phyloP scores from a whole-genome alignment of 2,113 vertebrate genomes.

The Salminus brasiliensis region DNA sequence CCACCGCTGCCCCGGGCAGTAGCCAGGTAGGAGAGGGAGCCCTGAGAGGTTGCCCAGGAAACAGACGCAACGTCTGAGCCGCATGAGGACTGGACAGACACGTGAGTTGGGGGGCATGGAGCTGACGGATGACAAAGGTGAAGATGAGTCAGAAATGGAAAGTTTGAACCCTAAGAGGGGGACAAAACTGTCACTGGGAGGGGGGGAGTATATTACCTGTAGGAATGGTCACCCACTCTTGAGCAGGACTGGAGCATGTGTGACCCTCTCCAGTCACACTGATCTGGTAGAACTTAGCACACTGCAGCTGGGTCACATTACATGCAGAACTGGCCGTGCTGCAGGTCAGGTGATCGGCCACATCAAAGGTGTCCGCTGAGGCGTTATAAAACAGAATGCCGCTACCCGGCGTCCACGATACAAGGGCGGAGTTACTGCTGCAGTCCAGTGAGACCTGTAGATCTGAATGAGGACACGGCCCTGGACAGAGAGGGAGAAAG shows the following conservation, averaged over 20 bases:
- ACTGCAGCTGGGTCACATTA: slow-evolving; percentile 66
- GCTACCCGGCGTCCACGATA: slow-evolving; percentile 70
- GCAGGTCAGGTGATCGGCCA: slow-evolving; percentile 48
- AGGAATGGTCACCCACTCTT: slow-evolving; percentile 47
- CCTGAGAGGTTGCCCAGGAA: slow-evolving; percentile 69
- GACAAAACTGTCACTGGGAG: no score
- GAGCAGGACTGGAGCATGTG: slow-evolving; percentile 60
- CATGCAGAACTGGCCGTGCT: slow-evolving; percentile 63
- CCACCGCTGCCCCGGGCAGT: slow-evolving; percentile 61
- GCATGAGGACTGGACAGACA: slow-evolving; percentile 66
- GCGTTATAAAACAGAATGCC: slow-evolving; percentile 69
- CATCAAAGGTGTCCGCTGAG: slow-evolving; percentile 39
- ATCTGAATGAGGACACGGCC: slow-evolving; percentile 68
- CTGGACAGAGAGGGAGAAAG: slow-evolving; percentile 53
- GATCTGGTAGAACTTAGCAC: slow-evolving; percentile 70
- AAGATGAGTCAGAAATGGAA: not conserved
- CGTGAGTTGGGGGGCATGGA: slow-evolving; percentile 70
- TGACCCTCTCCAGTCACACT: slow-evolving; percentile 67
- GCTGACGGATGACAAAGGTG: slow-evolving; percentile 54
- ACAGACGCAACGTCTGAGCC: slow-evolving; percentile 63
- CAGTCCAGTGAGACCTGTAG: slow-evolving; percentile 63
- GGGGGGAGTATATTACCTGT: slow-evolving; percentile 74
- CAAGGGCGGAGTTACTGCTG: slow-evolving; percentile 56
- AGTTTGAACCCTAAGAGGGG: not conserved
- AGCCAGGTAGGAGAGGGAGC: slow-evolving; percentile 66